Evolutionary conservation across 2,888 invertebrate species (phyloP).

Genomic region (Drosophila vallismaia): DNA sequence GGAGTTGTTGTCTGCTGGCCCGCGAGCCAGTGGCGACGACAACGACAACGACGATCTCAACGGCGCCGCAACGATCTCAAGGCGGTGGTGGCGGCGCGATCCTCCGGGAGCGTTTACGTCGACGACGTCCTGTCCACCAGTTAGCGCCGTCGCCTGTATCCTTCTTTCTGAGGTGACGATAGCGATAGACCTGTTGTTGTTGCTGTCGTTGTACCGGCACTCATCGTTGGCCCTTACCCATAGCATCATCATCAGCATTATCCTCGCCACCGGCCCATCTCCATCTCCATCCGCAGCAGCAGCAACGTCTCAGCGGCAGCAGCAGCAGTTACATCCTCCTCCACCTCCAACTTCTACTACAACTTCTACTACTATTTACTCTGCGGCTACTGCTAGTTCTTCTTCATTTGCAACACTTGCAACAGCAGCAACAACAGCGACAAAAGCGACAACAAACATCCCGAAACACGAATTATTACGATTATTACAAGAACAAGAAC

Average conservation of each 20-base stretch:
- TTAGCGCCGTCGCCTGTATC: constrained; percentile 50
- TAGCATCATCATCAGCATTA: constrained; percentile 9
- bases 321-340: constrained; percentile 1
- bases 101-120: constrained; percentile 35
- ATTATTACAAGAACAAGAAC: background rate
- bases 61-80: constrained; percentile 54
- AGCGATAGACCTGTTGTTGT: constrained; percentile 49
- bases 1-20: constrained; percentile 35
- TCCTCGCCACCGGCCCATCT: background rate
- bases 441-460: constrained; percentile 24
- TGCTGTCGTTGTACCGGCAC: constrained; percentile 56
- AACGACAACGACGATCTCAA: constrained; percentile 62
- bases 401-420: background rate
- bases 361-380: too few species aligned
- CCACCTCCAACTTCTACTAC: too few species aligned
- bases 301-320: constrained; percentile 2
- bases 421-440: constrained; percentile 7
- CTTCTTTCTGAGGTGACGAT: constrained; percentile 51
- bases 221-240: constrained; percentile 25
- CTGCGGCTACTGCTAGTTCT: background rate
- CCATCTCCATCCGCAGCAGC: constrained; percentile 5
- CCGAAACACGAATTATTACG: constrained; percentile 10
- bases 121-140: constrained; percentile 54
- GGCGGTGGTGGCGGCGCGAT: constrained; percentile 31
- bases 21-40: constrained; percentile 34